phyloP scores from a whole-genome alignment of 2,113 vertebrate genomes.

The Marmota monax region DNA sequence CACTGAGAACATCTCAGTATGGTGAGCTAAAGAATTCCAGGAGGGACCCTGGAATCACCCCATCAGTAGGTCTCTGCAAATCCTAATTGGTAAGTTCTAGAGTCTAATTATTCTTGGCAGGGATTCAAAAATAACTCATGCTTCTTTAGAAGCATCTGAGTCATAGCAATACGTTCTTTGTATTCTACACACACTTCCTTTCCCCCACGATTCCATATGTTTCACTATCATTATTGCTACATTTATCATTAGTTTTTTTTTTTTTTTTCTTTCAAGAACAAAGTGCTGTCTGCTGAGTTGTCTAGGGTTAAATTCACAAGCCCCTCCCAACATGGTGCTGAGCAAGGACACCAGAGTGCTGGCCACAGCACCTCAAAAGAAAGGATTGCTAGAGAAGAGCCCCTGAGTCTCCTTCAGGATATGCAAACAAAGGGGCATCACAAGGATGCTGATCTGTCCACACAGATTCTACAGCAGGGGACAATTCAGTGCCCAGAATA shows the following conservation, averaged over 20 bases:
- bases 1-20: fast-evolving
- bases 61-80: not conserved
- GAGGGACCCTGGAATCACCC: too few relatives aligned
- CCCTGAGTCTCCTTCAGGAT: not conserved
- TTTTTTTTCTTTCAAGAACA: too few relatives aligned
- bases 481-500: fast-evolving
- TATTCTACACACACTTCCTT: not conserved
- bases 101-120: not conserved
- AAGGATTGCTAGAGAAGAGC: fast-evolving
- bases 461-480: fast-evolving
- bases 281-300: not conserved
- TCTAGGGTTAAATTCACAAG: not conserved
- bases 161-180: not conserved
- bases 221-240: fast-evolving
- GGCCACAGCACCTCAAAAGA: not conserved
- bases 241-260: not conserved
- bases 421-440: fast-evolving
- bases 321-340: not conserved
- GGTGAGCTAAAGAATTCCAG: fast-evolving
- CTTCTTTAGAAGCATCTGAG: not conserved
- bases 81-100: fast-evolving
- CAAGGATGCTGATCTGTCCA: fast-evolving
- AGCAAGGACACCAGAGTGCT: not conserved
- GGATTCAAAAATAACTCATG: fast-evolving
- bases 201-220: not conserved